Percentiles rank a stretch among this genome's conserved stretches.
Conservation (phyloP, 2,113 vertebrate species). For the Otis tarda region DNA sequence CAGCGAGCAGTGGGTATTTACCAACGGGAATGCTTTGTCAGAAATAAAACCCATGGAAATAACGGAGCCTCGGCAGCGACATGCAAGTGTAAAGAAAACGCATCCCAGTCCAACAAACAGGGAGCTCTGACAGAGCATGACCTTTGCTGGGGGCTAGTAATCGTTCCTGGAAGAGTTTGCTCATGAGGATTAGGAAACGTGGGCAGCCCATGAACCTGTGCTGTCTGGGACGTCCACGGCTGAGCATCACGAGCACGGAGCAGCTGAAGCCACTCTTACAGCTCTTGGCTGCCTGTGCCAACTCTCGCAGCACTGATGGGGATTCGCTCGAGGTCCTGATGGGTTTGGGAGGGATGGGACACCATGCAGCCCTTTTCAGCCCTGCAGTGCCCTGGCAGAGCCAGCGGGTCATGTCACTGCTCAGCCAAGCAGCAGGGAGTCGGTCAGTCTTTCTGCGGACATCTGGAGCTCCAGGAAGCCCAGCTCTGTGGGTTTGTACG, state of each 20-base stretch:
- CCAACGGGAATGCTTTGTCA: neutral
- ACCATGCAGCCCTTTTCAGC: neutral
- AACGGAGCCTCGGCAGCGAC: neutral
- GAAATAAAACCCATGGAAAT: neutral
- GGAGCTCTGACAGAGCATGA: neutral
- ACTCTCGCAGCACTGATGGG: fast-evolving
- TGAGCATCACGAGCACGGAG: fast-evolving
- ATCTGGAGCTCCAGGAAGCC: neutral
- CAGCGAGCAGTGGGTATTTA: neutral
- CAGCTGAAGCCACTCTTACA: fast-evolving
- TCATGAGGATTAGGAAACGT: neutral
- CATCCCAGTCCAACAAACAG: neutral
- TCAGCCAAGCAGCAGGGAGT: neutral
- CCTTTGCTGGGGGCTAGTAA: neutral
- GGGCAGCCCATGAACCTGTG: neutral
- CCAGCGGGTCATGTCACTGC: fast-evolving
- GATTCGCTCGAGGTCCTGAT: fast-evolving
- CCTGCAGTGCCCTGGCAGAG: neutral
- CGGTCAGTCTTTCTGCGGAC: neutral
- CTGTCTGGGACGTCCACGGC: neutral
- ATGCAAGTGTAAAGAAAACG: neutral
- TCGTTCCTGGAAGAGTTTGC: constrained; percentile 10
- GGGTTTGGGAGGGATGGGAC: neutral
- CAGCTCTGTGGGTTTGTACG: neutral
- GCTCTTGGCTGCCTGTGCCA: fast-evolving